phyloP scores from a whole-genome alignment of 2,888 invertebrate species.

The Thera obeliscata region DNA sequence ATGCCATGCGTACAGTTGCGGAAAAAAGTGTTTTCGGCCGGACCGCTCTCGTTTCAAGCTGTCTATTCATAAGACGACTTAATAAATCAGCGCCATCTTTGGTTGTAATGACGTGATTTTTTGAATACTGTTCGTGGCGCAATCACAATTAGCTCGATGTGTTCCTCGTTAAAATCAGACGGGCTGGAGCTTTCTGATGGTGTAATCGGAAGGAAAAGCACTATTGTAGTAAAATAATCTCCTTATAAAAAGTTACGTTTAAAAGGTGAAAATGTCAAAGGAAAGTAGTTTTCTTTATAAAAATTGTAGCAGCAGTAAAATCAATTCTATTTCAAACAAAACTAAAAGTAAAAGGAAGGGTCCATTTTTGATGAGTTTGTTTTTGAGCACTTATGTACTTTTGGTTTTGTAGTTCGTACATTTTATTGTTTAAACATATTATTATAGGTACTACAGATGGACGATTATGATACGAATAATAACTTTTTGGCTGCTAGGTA shows the following conservation, averaged over 20 bases:
- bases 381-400: too few species aligned
- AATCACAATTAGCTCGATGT: conserved; percentile 82
- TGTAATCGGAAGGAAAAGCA: conserved; percentile 53
- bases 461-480: too few species aligned
- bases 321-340: too few species aligned
- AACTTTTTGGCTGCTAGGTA: too few species aligned
- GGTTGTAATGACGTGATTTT: conserved; percentile 79
- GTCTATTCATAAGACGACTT: conserved; percentile 73
- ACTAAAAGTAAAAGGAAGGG: too few species aligned
- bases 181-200: conserved; percentile 64
- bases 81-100: conserved; percentile 79
- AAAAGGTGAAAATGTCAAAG: too few species aligned
- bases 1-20: conserved; percentile 50
- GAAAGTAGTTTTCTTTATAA: background rate
- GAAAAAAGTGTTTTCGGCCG: conserved; percentile 51
- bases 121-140: conserved; percentile 71
- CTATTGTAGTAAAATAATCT: background rate
- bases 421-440: too few species aligned
- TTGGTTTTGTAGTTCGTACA: too few species aligned
- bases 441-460: too few species aligned
- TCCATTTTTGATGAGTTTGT: too few species aligned
- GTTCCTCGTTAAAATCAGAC: conserved; percentile 80
- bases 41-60: conserved; percentile 66
- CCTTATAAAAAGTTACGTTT: too few species aligned
- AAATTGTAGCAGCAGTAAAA: too few species aligned